These are phyloP conservation scores for Acanthosepion esculentum DNA, from an alignment of 2,888 invertebrate genomes.

Conservation along the genomic window DNA sequence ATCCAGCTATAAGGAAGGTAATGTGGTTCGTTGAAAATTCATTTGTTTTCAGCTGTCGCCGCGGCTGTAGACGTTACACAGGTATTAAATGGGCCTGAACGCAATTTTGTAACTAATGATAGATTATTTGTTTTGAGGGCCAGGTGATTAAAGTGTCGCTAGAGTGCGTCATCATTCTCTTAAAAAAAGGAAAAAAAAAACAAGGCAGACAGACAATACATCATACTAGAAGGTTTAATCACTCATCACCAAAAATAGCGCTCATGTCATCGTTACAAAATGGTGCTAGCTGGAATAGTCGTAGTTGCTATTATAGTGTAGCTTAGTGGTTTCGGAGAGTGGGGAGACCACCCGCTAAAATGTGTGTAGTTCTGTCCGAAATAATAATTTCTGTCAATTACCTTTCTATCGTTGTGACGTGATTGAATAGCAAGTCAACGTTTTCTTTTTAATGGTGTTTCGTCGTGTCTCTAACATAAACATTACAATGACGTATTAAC, in stretches of 20 bases:
- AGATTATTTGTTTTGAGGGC: neutral
- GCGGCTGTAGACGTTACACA: neutral
- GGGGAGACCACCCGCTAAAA: neutral
- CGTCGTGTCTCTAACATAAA: no score
- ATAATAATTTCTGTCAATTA: neutral
- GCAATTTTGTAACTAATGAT: neutral
- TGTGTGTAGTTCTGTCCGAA: neutral
- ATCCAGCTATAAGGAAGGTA: neutral
- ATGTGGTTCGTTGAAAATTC: neutral
- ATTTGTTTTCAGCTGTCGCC: neutral
- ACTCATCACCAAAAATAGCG: slow-evolving; percentile 9
- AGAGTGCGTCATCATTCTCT: neutral
- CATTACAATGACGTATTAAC: no score
- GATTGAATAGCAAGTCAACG: neutral
- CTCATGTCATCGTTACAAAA: neutral
- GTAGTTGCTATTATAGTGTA: neutral
- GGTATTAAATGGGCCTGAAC: neutral
- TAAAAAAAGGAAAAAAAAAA: neutral
- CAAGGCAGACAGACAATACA: neutral
- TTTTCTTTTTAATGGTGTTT: no score
- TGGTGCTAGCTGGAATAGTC: neutral
- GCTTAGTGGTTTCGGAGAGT: neutral
- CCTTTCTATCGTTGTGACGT: neutral
- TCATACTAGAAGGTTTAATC: neutral
- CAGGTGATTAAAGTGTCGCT: neutral